These are phyloP conservation scores for Spea bombifrons DNA, from an alignment of 2,113 vertebrate genomes.

Conservation along the genomic window DNA sequence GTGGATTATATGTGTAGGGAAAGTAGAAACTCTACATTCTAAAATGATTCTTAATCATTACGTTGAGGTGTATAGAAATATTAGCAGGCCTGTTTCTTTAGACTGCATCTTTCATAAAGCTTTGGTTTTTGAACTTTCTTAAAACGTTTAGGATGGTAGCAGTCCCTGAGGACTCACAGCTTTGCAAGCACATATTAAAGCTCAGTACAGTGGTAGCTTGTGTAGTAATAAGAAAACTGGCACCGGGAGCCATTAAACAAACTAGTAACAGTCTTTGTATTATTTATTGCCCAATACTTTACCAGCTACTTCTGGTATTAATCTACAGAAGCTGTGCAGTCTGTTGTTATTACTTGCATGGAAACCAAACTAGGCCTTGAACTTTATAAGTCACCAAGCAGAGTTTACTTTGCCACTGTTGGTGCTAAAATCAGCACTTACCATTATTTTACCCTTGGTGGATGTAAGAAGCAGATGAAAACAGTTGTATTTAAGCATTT, in stretches of 20 bases:
- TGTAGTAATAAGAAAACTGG: constrained; percentile 40
- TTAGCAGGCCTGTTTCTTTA: too few species aligned
- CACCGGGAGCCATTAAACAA: constrained; percentile 22
- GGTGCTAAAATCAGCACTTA: neutral
- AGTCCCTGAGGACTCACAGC: constrained; percentile 7
- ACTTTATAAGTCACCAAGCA: neutral
- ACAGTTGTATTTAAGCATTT: neutral
- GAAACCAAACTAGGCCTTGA: neutral
- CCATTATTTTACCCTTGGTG: neutral
- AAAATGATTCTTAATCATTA: too few species aligned
- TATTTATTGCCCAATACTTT: constrained; percentile 21
- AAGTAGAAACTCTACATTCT: too few species aligned
- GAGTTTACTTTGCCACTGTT: neutral
- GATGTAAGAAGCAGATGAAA: neutral
- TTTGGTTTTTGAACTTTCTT: too few species aligned
- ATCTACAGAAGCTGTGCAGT: constrained; percentile 17
- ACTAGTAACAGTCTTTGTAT: neutral
- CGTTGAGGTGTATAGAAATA: too few species aligned
- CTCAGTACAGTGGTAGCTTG: constrained; percentile 25
- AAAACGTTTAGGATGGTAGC: constrained; percentile 14
- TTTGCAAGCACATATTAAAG: constrained; percentile 28
- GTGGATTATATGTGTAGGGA: too few species aligned
- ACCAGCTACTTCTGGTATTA: neutral
- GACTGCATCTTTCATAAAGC: too few species aligned
- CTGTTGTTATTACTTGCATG: neutral